Evolutionary conservation across 1,140 invertebrate genomes (phyloP), one percentile per base, ranked within the genome.

Genomic region (Drosophila repleta): DNA sequence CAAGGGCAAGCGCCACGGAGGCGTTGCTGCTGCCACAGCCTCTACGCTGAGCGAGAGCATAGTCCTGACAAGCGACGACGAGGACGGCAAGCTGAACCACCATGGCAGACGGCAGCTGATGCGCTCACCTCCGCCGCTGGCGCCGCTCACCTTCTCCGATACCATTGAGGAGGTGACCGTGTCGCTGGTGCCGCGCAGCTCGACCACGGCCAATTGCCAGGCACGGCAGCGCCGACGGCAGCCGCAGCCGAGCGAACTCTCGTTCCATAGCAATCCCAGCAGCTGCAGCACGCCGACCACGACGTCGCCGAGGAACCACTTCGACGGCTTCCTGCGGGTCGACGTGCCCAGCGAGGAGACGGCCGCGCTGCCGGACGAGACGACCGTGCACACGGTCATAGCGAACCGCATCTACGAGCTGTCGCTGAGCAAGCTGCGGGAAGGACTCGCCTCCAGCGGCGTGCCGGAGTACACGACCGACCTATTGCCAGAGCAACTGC

Each of bases 341-440:
- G 79, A 87, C 67, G 83, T 88, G 5, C 64, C 41, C 45, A 56
- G 48, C 10, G 76, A 72, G 17, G 56, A 76, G 1, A 60, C 80
- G n/a, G 68, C 81, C 5, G 68, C 76, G 6, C 51, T 91, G 21
- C 80, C 90, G 3, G 90, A 91, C 61, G 90, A 91, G 37, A 91
- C 90, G 13, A 91, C 90, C n/a, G 90, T 91, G 3, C 90, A 91
- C 20, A 91, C 90, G 21, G 87, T 90, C 1, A 91, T 91, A n/a
- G 90, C 90, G 0, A 91, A 91, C 51, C 83, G 87, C 57, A 91
- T 90, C 29, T 91, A 91, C 49, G 90, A 91, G 46, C 66, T 91
- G 1, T 91, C 90, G 21, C 53, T 91, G 0, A 90, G 87, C 32
- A 91, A 91, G 24, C 45, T 91, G 6, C 83, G 90, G 8, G 90